A percentile compares a stretch with the other conserved stretches of the same genome.
These are phyloP conservation scores for Mycteria americana DNA, from an alignment of 2,797 vertebrate genomes.

Conservation along the genomic window DNA sequence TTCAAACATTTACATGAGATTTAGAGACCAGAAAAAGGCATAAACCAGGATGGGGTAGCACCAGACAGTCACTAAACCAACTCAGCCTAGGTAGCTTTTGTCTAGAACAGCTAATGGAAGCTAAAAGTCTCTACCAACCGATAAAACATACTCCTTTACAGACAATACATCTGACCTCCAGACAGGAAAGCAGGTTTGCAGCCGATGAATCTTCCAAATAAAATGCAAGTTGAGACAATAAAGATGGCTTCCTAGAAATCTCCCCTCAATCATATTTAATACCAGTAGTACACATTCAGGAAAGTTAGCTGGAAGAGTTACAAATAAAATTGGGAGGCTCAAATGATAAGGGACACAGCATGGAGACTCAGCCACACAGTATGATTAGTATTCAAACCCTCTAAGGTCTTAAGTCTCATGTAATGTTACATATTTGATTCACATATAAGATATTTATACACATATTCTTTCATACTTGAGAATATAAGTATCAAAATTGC, in stretches of 20 bases:
- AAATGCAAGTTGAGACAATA: not conserved
- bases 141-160: not conserved
- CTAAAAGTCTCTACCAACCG: not conserved
- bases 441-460: not conserved
- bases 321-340: not conserved
- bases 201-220: not conserved
- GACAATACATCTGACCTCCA: not conserved
- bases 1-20: not conserved
- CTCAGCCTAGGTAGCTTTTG: not conserved
- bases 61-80: not conserved
- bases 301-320: not conserved
- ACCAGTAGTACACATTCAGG: not conserved
- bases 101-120: not conserved
- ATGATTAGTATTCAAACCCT: not conserved
- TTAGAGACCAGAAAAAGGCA: not conserved
- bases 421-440: not conserved
- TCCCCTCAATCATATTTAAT: not conserved
- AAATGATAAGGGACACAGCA: not conserved
- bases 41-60: not conserved
- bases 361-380: not conserved
- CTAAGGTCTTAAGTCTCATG: not conserved
- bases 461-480: not conserved
- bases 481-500: not conserved
- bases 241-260: not conserved
- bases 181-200: not conserved